Percentiles rank a stretch among this genome's conserved stretches.
Conservation (phyloP, 1,140 invertebrate genomes). For the Cydia splendana region DNA sequence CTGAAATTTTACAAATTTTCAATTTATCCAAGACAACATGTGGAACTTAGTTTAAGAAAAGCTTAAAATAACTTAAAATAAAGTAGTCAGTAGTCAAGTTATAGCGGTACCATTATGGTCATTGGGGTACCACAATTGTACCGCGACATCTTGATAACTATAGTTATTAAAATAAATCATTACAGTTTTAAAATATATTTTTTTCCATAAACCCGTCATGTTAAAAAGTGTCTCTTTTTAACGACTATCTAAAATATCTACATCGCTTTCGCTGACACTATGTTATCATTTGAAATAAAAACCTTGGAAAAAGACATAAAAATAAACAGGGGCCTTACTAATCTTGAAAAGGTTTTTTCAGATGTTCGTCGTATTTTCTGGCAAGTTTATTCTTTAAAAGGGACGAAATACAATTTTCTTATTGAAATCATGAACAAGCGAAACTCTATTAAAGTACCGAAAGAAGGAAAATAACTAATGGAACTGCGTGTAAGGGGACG, state of each 20-base stretch:
- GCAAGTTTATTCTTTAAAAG: conserved; percentile 25
- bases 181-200: no score
- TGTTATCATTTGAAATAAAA: not conserved
- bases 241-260: not conserved
- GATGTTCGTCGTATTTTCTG: conserved; percentile 13
- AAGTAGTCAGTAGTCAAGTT: no score
- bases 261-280: not conserved
- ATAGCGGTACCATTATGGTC: no score
- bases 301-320: not conserved
- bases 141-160: no score
- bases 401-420: conserved; percentile 29
- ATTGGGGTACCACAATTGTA: no score
- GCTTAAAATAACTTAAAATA: no score
- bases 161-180: no score
- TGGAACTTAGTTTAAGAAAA: no score
- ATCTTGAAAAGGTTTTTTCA: conserved; percentile 7
- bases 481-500: conserved; percentile 20
- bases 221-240: no score
- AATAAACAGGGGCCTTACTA: not conserved
- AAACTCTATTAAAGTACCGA: conserved; percentile 38
- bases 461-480: conserved; percentile 32
- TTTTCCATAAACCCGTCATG: no score
- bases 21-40: not conserved
- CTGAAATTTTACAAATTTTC: conserved; percentile 38
- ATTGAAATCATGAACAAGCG: conserved; percentile 37